Evolutionary conservation across 2,113 vertebrate species (phyloP).

Genomic region (Laticauda colubrina): DNA sequence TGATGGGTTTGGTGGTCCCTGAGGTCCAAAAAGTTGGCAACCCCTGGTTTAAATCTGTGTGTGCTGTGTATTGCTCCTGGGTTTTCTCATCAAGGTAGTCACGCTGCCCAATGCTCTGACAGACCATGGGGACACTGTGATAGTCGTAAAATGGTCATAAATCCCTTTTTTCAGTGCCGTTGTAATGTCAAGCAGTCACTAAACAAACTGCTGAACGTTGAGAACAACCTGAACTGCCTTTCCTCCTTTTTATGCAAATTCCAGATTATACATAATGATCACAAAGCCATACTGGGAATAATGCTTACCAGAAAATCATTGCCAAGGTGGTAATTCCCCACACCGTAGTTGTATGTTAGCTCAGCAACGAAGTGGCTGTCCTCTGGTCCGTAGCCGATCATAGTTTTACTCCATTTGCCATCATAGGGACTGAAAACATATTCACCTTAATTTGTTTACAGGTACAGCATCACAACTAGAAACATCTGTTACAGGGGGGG

Average conservation of each 20-base stretch:
- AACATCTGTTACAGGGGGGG: too few species aligned
- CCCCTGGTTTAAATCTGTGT: too few species aligned
- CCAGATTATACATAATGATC: not conserved
- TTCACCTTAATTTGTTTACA: not conserved
- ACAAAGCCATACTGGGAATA: not conserved
- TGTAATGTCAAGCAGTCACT: too few species aligned
- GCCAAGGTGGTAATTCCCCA: conserved; percentile 87
- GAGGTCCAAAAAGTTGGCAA: too few species aligned
- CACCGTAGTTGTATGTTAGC: conserved; percentile 94
- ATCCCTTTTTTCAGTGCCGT: too few species aligned
- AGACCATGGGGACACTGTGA: too few species aligned
- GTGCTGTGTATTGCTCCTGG: too few species aligned
- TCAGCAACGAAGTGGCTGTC: conserved; percentile 92
- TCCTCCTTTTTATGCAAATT: not conserved
- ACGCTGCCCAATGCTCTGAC: too few species aligned
- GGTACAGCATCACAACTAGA: not conserved
- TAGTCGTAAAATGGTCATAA: too few species aligned
- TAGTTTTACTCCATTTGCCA: conserved; percentile 98
- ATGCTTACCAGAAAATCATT: conserved; percentile 87
- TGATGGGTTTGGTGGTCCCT: too few species aligned
- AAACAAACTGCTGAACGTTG: too few species aligned
- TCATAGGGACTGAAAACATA: conserved; percentile 85
- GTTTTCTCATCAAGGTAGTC: too few species aligned
- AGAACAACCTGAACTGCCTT: not conserved
- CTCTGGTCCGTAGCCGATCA: conserved; percentile 94